A percentile compares a stretch with the other conserved stretches of the same genome.
Conservation (phyloP, 2,888 invertebrate species). For the Melanargia galathea region DNA sequence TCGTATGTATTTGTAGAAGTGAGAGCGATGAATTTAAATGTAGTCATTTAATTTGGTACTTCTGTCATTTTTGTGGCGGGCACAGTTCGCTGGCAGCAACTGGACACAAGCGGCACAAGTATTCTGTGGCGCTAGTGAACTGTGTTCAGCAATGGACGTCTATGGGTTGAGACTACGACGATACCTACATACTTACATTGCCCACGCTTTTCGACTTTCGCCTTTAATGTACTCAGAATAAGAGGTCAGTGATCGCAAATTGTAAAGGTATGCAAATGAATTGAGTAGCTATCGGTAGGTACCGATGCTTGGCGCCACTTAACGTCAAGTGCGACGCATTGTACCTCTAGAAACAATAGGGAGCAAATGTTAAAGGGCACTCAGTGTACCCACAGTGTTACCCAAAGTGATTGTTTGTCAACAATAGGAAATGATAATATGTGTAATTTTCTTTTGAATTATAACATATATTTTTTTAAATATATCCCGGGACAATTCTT, state of each 20-base stretch:
- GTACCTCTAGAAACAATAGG: conserved; percentile 58
- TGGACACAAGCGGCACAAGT: too few relatives aligned
- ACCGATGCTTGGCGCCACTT: conserved; percentile 6
- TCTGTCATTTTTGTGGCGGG: not conserved
- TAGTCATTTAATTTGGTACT: not conserved
- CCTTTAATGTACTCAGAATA: not conserved
- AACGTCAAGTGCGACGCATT: conserved; percentile 32
- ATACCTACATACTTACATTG: too few relatives aligned
- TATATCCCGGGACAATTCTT: too few relatives aligned
- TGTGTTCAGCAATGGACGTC: too few relatives aligned
- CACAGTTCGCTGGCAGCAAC: too few relatives aligned
- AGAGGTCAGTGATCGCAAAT: not conserved
- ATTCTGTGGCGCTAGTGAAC: too few relatives aligned
- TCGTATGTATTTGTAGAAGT: not conserved
- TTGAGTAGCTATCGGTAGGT: not conserved
- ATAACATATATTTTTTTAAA: too few relatives aligned
- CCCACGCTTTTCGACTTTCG: not conserved
- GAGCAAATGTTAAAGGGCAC: conserved; percentile 58
- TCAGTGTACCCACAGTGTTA: not conserved
- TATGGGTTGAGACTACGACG: too few relatives aligned
- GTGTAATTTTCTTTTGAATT: too few relatives aligned
- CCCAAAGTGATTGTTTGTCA: not conserved
- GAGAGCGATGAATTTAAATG: not conserved
- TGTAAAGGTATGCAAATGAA: not conserved
- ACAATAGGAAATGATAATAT: too few relatives aligned